Evolutionary conservation across 2,888 invertebrate genomes (phyloP).

Genomic region (Chironomus tentans): DNA sequence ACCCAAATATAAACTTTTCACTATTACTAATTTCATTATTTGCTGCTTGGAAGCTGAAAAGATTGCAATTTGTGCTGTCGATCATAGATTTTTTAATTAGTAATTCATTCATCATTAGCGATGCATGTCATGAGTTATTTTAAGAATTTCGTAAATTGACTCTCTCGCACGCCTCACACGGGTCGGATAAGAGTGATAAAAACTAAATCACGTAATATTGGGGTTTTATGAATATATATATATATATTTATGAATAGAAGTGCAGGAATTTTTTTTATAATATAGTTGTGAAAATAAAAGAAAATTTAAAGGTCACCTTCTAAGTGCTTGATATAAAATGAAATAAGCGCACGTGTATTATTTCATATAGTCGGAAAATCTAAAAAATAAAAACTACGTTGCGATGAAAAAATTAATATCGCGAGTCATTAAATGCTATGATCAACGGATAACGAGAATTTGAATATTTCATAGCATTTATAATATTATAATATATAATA

Average conservation of each 20-base stretch:
- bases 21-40: no score
- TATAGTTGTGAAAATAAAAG: not conserved
- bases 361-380: slow-evolving; percentile 2
- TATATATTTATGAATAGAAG: not conserved
- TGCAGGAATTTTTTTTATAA: not conserved
- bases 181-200: not conserved
- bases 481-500: no score
- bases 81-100: no score
- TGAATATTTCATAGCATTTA: no score
- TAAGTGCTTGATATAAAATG: slow-evolving; percentile 15
- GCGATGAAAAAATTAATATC: not conserved
- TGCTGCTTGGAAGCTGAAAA: no score
- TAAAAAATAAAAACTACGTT: not conserved
- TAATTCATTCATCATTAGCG: no score
- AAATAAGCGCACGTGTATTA: slow-evolving; percentile 21
- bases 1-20: not conserved
- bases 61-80: no score
- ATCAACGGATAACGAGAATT: no score
- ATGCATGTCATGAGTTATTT: no score
- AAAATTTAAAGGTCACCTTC: slow-evolving; percentile 26
- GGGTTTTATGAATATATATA: not conserved
- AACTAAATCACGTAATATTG: not conserved
- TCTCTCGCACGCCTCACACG: not conserved
- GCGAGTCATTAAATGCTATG: no score
- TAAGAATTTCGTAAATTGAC: no score